phyloP scores from a whole-genome alignment of 2,113 vertebrate genomes.

The Halcyon senegalensis region DNA sequence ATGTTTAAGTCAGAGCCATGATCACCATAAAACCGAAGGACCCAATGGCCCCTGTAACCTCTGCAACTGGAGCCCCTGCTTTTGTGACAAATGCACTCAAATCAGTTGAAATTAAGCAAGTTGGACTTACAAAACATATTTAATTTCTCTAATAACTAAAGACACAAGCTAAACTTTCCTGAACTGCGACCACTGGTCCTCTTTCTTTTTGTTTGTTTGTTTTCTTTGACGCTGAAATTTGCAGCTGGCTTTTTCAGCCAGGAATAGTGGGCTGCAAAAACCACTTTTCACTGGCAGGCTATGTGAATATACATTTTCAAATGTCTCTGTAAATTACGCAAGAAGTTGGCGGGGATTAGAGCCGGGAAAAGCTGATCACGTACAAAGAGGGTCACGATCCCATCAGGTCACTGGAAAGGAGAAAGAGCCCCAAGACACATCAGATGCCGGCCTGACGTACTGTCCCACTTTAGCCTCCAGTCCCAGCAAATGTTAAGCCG shows the following conservation, averaged over 20 bases:
- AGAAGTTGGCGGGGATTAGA: slow-evolving; percentile 29
- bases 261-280: background rate
- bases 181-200: background rate
- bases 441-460: background rate
- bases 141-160: background rate
- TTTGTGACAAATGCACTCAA: background rate
- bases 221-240: background rate
- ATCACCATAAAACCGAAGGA: background rate
- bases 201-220: background rate
- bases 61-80: background rate
- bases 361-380: slow-evolving; percentile 38
- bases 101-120: background rate
- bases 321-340: background rate
- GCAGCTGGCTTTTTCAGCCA: background rate
- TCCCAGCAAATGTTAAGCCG: background rate
- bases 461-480: slow-evolving; percentile 29
- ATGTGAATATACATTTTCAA: background rate
- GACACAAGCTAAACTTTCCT: background rate
- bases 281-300: background rate
- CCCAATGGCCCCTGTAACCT: background rate
- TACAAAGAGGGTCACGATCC: slow-evolving; percentile 47
- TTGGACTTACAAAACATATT: background rate
- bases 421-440: slow-evolving; percentile 27
- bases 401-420: slow-evolving; percentile 51
- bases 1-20: background rate